Evolutionary conservation across 2,888 invertebrate species (phyloP).

Genomic region (Onthophagus sagittarius): DNA sequence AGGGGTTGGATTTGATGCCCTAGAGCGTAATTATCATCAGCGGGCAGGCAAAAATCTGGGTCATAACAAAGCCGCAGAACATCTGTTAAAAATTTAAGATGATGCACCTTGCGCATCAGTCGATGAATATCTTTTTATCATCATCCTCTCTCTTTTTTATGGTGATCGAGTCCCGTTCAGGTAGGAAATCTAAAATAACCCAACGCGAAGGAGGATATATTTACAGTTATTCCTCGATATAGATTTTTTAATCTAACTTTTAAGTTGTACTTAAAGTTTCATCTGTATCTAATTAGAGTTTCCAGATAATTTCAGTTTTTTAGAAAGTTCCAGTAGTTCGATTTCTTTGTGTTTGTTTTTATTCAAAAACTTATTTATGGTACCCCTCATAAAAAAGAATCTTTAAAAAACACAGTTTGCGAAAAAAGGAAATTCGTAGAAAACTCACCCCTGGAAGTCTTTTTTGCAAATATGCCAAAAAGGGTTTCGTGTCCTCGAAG

Average conservation of each 20-base stretch:
- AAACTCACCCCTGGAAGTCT: neutral
- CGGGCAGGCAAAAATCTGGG: neutral
- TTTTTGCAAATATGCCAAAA: neutral
- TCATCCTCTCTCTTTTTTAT: neutral
- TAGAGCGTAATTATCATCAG: neutral
- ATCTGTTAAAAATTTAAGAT: neutral
- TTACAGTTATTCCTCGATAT: no score
- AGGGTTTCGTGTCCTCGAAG: neutral
- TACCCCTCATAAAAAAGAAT: no score
- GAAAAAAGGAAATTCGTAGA: neutral
- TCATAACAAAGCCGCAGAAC: neutral
- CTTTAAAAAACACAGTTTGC: neutral
- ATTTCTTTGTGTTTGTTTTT: no score
- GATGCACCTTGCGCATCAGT: neutral
- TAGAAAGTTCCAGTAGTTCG: no score
- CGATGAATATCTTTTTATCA: neutral
- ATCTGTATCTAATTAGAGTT: no score
- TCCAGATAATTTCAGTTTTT: no score
- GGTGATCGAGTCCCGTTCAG: neutral
- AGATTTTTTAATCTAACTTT: no score
- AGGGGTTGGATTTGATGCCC: neutral
- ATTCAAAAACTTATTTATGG: no score
- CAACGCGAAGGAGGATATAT: no score
- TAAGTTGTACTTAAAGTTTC: no score
- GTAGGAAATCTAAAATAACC: neutral